These are phyloP conservation scores for Spisula subtruncata DNA, from an alignment of 2,888 invertebrate genomes.

Conservation along the genomic window DNA sequence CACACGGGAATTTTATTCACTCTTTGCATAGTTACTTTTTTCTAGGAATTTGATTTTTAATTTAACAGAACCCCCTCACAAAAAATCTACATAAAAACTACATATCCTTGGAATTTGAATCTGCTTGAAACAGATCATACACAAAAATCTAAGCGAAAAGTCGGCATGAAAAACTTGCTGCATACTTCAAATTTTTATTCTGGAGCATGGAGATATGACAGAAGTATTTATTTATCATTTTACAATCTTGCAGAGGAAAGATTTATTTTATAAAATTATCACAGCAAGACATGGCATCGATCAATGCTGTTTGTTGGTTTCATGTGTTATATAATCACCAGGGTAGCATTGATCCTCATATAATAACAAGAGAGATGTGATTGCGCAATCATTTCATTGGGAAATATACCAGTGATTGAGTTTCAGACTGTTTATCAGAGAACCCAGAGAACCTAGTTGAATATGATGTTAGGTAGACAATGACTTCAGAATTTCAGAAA, in stretches of 20 bases:
- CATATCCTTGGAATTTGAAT: not conserved
- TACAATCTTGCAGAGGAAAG: not conserved
- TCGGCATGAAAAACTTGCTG: not conserved
- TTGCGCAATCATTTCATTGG: no score
- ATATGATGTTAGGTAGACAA: no score
- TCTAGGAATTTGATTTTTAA: no score
- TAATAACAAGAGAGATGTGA: no score
- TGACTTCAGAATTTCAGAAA: no score
- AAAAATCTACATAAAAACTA: no score
- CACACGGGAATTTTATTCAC: not conserved
- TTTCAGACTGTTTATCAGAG: no score
- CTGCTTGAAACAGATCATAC: not conserved
- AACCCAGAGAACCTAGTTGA: no score
- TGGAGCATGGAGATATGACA: not conserved
- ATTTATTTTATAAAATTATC: conserved; percentile 7
- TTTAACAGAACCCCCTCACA: no score
- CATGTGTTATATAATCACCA: no score
- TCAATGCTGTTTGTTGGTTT: not conserved
- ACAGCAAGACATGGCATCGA: not conserved
- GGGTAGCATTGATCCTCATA: no score
- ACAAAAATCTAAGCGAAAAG: not conserved
- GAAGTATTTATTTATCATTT: conserved; percentile 10
- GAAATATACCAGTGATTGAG: no score
- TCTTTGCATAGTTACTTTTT: not conserved
- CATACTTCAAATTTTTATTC: conserved; percentile 1